Conservation (phyloP, 92 coral and sea anemone species). For the Zoanthus sansibaricus region DNA sequence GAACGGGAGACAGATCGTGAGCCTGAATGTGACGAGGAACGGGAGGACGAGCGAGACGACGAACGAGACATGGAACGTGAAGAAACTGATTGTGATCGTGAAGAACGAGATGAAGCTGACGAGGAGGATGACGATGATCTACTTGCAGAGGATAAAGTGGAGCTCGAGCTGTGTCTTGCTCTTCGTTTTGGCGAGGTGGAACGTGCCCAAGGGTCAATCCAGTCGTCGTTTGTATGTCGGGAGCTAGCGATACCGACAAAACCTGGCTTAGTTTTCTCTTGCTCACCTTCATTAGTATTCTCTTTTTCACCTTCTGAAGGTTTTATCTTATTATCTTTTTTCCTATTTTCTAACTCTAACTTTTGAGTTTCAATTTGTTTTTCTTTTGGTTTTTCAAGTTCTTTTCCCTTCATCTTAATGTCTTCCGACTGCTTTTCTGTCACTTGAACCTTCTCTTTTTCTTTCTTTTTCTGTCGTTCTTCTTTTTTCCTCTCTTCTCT, state of each 20-base stretch:
- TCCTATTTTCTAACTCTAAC: constrained; percentile 51
- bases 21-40: constrained; percentile 89
- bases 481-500: constrained; percentile 61
- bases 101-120: constrained; percentile 81
- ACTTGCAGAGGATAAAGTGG: constrained; percentile 71
- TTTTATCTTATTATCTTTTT: constrained; percentile 42
- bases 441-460: constrained; percentile 45
- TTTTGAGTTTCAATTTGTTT: constrained; percentile 51
- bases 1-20: constrained; percentile 88
- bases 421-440: constrained; percentile 24
- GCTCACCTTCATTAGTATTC: constrained; percentile 57
- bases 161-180: constrained; percentile 55
- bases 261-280: constrained; percentile 68
- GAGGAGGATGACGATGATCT: constrained; percentile 84
- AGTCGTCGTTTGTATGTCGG: constrained; percentile 81
- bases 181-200: constrained; percentile 89
- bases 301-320: constrained; percentile 51
- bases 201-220: constrained; percentile 94
- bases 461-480: constrained; percentile 57
- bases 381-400: constrained; percentile 38
- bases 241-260: constrained; percentile 75
- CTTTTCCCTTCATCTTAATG: constrained; percentile 44
- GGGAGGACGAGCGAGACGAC: constrained; percentile 76
- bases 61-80: constrained; percentile 48
- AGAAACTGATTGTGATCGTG: constrained; percentile 44